Base-by-base conservation (phyloP, 2,888 invertebrate genomes). In the Agonum fuliginosum region DNA sequence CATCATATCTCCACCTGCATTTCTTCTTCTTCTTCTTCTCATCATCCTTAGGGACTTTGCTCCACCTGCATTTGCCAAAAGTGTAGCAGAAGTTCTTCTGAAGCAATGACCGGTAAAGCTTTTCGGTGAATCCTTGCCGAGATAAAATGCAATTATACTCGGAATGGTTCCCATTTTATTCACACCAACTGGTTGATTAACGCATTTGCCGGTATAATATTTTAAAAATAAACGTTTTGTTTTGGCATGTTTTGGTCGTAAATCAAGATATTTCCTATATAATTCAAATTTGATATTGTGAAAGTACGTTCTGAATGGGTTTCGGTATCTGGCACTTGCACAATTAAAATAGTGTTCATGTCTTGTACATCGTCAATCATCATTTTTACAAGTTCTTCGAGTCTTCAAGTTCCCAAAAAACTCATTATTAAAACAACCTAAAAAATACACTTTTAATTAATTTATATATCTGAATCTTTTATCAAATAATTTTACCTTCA, bases 401-500 rank as follows among this genome's bases (percentile, higher is more conserved):
- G 41, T 10, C 51, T 8, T 8, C 10, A 51, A 4, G 22, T 10
- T 8, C 19, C 19, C 17, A 14, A 8, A 20, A 51, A 12, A 8
- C 19, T 10, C 6, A 20, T 51, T 12, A 51, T 22, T 51, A 22
- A 20, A 51, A 14, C 19, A 51, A 22, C 5, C 19, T n/a, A n/a
- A n/a, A n/a, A n/a, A n/a, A 41, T 41, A 41, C 3, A 3, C 10
- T 41, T 41, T 3, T 41, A 8, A 5, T 41, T 41, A 5, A 41
- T 2, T n/a, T 41, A 41, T 5, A 41, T 41, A n/a, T 41, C n/a
- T n/a, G n/a, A n/a, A n/a, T 22, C 10, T 10, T 14, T 51, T 5
- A 20, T 14, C 20, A 51, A 51, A 51, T 51, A 20, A 22, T 51
- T 20, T 51, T 51, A 51, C 51, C 51, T 51, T 51, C 51, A 51